phyloP scores from a whole-genome alignment of 1,140 invertebrate species.

The Bombus waltoni region DNA sequence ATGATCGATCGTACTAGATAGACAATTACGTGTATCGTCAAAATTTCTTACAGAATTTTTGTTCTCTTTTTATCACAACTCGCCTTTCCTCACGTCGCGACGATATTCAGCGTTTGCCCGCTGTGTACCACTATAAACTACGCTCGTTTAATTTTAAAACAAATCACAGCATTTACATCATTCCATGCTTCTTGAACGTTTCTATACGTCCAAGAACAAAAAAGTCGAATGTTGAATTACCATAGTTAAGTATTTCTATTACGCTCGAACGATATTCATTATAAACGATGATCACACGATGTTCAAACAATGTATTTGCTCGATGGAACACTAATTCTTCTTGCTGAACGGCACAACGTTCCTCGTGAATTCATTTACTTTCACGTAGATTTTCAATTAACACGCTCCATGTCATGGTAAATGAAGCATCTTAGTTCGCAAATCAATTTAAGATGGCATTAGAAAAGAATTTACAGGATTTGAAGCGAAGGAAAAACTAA shows the following conservation, averaged over 20 bases:
- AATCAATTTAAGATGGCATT: not conserved
- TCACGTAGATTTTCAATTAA: not conserved
- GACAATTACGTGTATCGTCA: conserved; percentile 20
- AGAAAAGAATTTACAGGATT: no score
- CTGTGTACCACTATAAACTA: conserved; percentile 31
- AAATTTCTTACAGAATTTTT: not conserved
- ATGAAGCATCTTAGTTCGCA: not conserved
- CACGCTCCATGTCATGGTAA: not conserved
- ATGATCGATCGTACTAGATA: not conserved
- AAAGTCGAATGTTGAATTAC: conserved; percentile 4
- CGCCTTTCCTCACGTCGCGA: conserved; percentile 10
- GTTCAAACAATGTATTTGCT: not conserved
- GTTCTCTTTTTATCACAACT: conserved; percentile 40
- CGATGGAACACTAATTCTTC: not conserved
- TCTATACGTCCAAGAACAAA: not conserved
- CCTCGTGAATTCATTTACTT: conserved; percentile 16
- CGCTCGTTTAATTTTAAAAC: conserved; percentile 38
- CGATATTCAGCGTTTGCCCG: not conserved
- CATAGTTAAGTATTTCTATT: conserved; percentile 12
- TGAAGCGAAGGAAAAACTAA: not conserved
- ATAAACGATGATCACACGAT: conserved; percentile 10
- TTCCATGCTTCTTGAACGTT: conserved; percentile 26
- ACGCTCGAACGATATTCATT: conserved; percentile 24
- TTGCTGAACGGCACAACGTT: conserved; percentile 8
- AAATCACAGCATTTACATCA: conserved; percentile 54